phyloP scores from a whole-genome alignment of 2,888 invertebrate genomes.

The Rhingia campestris region DNA sequence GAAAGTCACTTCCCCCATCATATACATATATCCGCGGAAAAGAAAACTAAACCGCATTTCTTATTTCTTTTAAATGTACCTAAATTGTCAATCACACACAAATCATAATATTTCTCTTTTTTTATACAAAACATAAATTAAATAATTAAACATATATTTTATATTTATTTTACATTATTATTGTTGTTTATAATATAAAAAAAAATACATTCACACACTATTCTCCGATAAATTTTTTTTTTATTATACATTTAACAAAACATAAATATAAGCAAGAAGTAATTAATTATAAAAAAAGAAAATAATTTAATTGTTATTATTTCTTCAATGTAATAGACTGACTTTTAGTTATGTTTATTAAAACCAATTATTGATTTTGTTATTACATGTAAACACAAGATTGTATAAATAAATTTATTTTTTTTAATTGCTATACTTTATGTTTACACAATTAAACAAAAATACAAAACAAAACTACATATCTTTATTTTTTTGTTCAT shows the following conservation, averaged over 20 bases:
- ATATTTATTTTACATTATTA: constrained; percentile 57
- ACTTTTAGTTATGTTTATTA: constrained; percentile 68
- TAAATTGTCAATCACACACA: constrained; percentile 60
- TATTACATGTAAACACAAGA: constrained; percentile 14
- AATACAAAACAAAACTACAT: constrained; percentile 48
- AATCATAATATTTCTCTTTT: constrained; percentile 33
- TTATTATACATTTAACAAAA: constrained; percentile 21
- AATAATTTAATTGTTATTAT: constrained; percentile 50
- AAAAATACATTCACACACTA: constrained; percentile 44
- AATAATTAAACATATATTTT: constrained; percentile 30
- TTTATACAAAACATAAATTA: constrained; percentile 12
- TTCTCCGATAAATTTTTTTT: constrained; percentile 1
- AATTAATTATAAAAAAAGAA: constrained; percentile 47
- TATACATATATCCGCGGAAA: constrained; percentile 18
- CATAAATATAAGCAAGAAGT: constrained; percentile 14
- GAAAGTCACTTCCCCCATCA: constrained; percentile 60
- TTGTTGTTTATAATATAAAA: constrained; percentile 7
- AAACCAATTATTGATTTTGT: background rate
- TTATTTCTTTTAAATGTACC: constrained; percentile 59
- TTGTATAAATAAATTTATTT: constrained; percentile 43
- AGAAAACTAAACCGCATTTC: constrained; percentile 21
- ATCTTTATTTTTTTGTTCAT: constrained; percentile 65
- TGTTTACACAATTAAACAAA: constrained; percentile 41
- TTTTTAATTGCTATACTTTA: constrained; percentile 37
- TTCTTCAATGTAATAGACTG: constrained; percentile 65